Evolutionary conservation across 2,797 vertebrate genomes (phyloP), one percentile per base, ranked within the genome.

Genomic region (Nyctalus aviator): DNA sequence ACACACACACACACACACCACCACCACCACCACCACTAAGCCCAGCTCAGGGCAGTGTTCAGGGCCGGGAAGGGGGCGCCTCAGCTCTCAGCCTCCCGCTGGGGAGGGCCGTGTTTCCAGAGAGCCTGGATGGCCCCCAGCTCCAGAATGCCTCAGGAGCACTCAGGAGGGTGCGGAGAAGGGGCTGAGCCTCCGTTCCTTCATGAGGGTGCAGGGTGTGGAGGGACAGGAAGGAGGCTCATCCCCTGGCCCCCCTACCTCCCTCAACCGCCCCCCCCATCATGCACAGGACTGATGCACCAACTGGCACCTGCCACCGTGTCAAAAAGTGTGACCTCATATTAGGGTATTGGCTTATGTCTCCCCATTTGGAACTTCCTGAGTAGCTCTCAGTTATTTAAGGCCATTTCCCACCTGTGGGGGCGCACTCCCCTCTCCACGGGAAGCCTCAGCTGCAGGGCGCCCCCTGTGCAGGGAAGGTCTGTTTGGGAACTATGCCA

Each of bases 201-300:
- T 5, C 44, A 3, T 0, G 0, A 0, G 6, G 25, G 6, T 18
- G 30, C 27, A 3, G 6, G 1, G 0, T 15, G 15, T 10, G 41
- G 35, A 32, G 32, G 0, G 4, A 2, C 0, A 0, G 48, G 48
- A 50, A 15, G 62, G 13, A 23, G 27, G 8, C 15, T 5, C 2
- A 0, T 0, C 10, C 4, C 27, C 2, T 10, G 10, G 3, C 12
- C 10, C 44, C 44, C 44, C 44, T 55, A 8, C 1, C 17, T 6
- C 15, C 17, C 6, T 7, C 15, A 18, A 1, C 3, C 3, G 0
- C 4, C 4, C 12, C 21, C 37, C 12, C 25, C 7, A 8, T 13
- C 0, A 0, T 44, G n/a, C 7, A 2, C 9, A 12, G 4, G 12
- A 3, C 9, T 3, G 1, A 3, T 4, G 10, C 3, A 9, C 2